Percentiles rank a stretch among this genome's conserved stretches.
phyloP scores from a whole-genome alignment of 30 jellyfish, hydroid and myxozoan genomes.

The Hydractinia echinata region DNA sequence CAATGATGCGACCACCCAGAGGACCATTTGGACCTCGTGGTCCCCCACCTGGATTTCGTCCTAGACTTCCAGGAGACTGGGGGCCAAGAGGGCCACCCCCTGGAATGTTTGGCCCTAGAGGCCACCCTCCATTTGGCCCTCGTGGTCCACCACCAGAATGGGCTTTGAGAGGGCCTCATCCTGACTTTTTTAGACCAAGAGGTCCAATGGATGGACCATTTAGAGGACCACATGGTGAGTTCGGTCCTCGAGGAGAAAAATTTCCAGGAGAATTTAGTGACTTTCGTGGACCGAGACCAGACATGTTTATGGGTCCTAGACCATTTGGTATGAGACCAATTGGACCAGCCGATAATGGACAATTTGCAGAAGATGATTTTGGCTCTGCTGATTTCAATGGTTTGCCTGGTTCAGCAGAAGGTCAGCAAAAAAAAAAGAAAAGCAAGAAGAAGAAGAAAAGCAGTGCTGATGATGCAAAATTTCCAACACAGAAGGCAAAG shows the following conservation, averaged over 20 bases:
- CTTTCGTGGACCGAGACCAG: constrained; percentile 43
- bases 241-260: constrained; percentile 3
- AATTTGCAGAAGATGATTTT: constrained; percentile 22
- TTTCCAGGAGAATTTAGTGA: neutral
- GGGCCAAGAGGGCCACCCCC: constrained; percentile 39
- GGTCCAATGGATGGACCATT: constrained; percentile 11
- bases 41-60: constrained; percentile 26
- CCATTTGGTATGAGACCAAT: constrained; percentile 37
- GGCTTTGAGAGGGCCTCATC: constrained; percentile 28
- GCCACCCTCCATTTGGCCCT: constrained; percentile 40
- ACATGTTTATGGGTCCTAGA: constrained; percentile 33
- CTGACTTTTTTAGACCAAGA: constrained; percentile 28
- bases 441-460: constrained; percentile 27
- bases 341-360: constrained; percentile 36
- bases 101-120: constrained; percentile 39
- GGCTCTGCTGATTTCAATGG: constrained; percentile 8
- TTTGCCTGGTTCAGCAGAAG: neutral
- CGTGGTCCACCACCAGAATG: constrained; percentile 33
- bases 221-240: constrained; percentile 7
- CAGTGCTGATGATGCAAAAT: constrained; percentile 26
- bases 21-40: constrained; percentile 29
- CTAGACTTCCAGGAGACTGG: constrained; percentile 26
- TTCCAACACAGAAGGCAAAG: constrained; percentile 37
- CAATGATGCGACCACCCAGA: constrained; percentile 27
- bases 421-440: constrained; percentile 28